Evolutionary conservation across 2,797 vertebrate species (phyloP).

Genomic region (Enteromius treurensis): DNA sequence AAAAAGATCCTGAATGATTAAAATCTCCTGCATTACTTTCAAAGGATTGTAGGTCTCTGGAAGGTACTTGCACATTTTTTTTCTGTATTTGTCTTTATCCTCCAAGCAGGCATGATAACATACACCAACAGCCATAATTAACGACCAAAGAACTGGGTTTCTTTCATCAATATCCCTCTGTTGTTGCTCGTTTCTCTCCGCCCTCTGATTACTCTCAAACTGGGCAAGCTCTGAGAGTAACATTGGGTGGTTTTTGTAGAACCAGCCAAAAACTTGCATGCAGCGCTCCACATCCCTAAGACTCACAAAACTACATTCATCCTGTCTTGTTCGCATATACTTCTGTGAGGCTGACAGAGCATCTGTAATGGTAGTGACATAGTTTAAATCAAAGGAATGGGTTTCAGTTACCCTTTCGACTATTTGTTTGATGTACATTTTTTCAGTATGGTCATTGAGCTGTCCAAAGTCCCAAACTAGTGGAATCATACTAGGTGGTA

Average conservation of each 20-base stretch:
- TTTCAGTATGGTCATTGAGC: constrained; percentile 83
- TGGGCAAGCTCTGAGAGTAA: constrained; percentile 77
- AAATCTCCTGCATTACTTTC: constrained; percentile 84
- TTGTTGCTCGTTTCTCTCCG: constrained; percentile 43
- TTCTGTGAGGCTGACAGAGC: constrained; percentile 88
- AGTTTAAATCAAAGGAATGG: neutral
- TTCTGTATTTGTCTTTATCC: constrained; percentile 81
- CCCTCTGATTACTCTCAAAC: constrained; percentile 55
- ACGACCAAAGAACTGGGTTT: constrained; percentile 83
- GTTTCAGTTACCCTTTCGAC: constrained; percentile 80
- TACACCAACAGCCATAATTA: constrained; percentile 88
- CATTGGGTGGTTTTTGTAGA: constrained; percentile 73
- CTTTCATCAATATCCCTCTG: constrained; percentile 39
- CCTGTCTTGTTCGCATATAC: constrained; percentile 84
- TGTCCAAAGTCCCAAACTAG: constrained; percentile 98
- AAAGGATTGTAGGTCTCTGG: constrained; percentile 66
- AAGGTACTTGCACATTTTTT: constrained; percentile 74
- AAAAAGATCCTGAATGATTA: constrained; percentile 87
- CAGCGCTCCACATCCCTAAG: constrained; percentile 96
- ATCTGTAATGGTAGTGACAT: constrained; percentile 69
- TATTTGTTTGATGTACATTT: constrained; percentile 91
- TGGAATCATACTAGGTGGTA: constrained; percentile 94
- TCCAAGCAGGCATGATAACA: constrained; percentile 95
- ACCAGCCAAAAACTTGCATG: constrained; percentile 90
- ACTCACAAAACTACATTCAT: constrained; percentile 95